Evolutionary conservation across 2,888 invertebrate genomes (phyloP).

Genomic region (Eupithecia subumbrata): DNA sequence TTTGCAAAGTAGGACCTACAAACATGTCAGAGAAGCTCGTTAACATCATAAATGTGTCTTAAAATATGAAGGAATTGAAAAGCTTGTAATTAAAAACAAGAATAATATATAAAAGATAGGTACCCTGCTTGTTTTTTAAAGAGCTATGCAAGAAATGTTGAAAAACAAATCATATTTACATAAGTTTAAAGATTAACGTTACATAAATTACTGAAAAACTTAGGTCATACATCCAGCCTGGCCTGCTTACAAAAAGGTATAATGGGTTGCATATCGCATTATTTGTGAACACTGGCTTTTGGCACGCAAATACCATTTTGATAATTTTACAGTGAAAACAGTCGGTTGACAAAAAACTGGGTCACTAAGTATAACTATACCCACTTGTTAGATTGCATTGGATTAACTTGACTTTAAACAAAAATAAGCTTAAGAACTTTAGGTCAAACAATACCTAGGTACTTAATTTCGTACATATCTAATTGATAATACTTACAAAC

Average conservation of each 20-base stretch:
- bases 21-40: conserved; percentile 1
- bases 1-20: conserved; percentile 1
- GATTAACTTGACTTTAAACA: not conserved
- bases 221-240: conserved; percentile 12
- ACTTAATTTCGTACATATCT: not conserved
- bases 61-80: conserved; percentile 7
- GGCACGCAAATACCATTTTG: conserved; percentile 41
- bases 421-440: not conserved
- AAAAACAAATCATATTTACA: conserved; percentile 22
- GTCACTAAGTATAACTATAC: not conserved
- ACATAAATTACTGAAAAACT: conserved; percentile 20
- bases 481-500: not conserved
- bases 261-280: conserved; percentile 35
- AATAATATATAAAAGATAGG: not conserved
- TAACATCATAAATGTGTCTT: not conserved
- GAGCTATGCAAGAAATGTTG: not conserved
- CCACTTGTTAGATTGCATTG: not conserved
- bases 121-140: not conserved
- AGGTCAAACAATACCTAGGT: not conserved
- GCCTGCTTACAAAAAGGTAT: conserved; percentile 29
- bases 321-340: conserved; percentile 31
- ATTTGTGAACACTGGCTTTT: conserved; percentile 36
- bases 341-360: conserved; percentile 15
- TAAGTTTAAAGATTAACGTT: conserved; percentile 18
- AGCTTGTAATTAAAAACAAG: not conserved